A percentile compares a stretch with the other conserved stretches of the same genome.
Conservation (phyloP, 1,140 invertebrate species). For the Metaphire vulgaris region DNA sequence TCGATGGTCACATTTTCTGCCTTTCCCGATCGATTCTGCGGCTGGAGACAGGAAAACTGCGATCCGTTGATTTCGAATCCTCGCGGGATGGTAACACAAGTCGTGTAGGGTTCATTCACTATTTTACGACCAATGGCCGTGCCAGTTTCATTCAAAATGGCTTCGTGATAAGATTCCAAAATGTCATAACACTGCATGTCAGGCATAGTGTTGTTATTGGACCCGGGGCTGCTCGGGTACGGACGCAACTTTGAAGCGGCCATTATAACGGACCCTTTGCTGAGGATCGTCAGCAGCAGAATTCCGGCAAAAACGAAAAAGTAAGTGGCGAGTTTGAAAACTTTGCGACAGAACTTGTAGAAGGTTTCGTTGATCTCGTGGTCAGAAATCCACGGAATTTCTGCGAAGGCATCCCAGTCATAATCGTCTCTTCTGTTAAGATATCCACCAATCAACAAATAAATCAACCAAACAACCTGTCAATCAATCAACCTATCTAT, state of each 20-base stretch:
- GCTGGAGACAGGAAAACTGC: background rate
- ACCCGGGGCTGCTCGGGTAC: background rate
- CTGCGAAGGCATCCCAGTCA: constrained; percentile 13
- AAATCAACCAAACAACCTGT: no score
- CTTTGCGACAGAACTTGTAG: background rate
- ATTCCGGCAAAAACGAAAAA: constrained; percentile 9
- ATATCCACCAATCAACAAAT: no score
- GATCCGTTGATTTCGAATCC: background rate
- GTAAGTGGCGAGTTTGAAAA: constrained; percentile 17
- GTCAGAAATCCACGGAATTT: constrained; percentile 4
- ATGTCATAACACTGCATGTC: background rate
- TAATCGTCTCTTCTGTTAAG: no score
- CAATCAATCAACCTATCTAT: no score
- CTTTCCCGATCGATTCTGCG: background rate
- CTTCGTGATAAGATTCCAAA: background rate
- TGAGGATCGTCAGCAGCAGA: constrained; percentile 15
- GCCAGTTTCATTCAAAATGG: background rate
- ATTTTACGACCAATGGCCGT: background rate
- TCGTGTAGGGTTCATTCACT: background rate
- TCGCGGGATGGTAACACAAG: background rate
- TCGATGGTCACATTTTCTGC: background rate
- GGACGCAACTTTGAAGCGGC: constrained; percentile 20
- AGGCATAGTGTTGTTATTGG: background rate
- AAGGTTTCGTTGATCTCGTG: constrained; percentile 8
- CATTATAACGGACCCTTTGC: constrained; percentile 17